These are phyloP conservation scores for Lymantria dispar DNA, from an alignment of 2,888 invertebrate species.

Conservation along the genomic window DNA sequence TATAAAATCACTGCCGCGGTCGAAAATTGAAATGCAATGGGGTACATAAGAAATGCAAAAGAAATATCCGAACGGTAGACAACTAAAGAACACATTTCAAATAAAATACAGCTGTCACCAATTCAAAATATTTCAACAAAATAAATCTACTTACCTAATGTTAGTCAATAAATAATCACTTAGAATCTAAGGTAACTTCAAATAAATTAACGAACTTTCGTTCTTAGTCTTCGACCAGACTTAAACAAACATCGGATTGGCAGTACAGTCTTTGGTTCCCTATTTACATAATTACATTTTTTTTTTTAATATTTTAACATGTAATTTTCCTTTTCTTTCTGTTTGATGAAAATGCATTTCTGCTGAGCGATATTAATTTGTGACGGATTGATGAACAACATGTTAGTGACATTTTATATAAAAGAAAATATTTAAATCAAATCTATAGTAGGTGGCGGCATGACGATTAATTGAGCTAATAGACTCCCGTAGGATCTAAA, in stretches of 20 bases:
- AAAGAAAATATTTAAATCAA: conserved; percentile 16
- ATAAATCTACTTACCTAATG: conserved; percentile 55
- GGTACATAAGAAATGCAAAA: conserved; percentile 62
- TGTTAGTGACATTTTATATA: conserved; percentile 43
- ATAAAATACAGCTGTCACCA: conserved; percentile 30
- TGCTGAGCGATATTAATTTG: conserved; percentile 65
- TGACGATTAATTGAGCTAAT: conserved; percentile 37
- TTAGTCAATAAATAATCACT: conserved; percentile 78
- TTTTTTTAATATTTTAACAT: conserved; percentile 42
- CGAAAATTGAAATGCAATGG: conserved; percentile 69
- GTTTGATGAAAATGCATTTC: conserved; percentile 67
- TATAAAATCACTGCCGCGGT: conserved; percentile 66
- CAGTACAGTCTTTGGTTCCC: conserved; percentile 76
- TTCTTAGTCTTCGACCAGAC: conserved; percentile 55
- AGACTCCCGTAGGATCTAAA: conserved; percentile 66
- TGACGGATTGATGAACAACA: conserved; percentile 59
- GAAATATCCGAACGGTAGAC: conserved; percentile 29
- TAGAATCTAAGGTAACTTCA: conserved; percentile 76
- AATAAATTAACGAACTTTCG: conserved; percentile 68
- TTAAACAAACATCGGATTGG: conserved; percentile 50
- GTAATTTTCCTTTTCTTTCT: conserved; percentile 71
- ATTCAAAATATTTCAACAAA: conserved; percentile 41
- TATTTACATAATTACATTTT: conserved; percentile 53
- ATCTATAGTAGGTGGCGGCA: conserved; percentile 16
- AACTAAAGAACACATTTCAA: conserved; percentile 36